A percentile compares a stretch with the other conserved stretches of the same genome.
Evolutionary conservation across 2,797 vertebrate genomes (phyloP).

Genomic region (Rhinogobio ventralis): DNA sequence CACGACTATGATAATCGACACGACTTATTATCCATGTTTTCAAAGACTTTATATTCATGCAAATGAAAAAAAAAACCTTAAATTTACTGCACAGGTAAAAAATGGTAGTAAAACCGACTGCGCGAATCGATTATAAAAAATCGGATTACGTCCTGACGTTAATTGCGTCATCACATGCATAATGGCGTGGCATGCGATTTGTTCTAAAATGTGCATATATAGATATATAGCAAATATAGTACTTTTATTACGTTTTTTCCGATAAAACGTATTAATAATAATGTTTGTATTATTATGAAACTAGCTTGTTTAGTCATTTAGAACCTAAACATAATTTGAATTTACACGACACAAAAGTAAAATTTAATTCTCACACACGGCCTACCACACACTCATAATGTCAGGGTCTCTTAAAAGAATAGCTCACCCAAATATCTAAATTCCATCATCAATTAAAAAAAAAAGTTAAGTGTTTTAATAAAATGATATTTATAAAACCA

Average conservation of each 20-base stretch:
- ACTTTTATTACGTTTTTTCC: neutral
- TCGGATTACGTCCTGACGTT: neutral
- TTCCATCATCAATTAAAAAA: neutral
- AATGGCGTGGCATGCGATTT: neutral
- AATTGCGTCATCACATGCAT: neutral
- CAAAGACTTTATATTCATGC: neutral
- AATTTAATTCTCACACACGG: too few species aligned
- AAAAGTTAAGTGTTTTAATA: neutral
- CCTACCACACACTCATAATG: neutral
- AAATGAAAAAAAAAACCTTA: neutral
- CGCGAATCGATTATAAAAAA: neutral
- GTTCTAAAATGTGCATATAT: neutral
- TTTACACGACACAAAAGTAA: neutral
- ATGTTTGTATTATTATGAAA: neutral
- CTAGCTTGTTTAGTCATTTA: neutral
- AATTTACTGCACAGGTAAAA: neutral
- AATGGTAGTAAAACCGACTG: neutral
- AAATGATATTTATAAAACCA: neutral
- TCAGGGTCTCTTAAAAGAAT: neutral
- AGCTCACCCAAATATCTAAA: neutral
- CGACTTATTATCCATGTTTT: neutral
- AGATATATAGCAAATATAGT: neutral
- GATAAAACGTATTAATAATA: neutral
- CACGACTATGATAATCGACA: neutral
- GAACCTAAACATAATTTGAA: neutral